Conservation (phyloP, 2,113 vertebrate genomes). For the Aegithalos caudatus region DNA sequence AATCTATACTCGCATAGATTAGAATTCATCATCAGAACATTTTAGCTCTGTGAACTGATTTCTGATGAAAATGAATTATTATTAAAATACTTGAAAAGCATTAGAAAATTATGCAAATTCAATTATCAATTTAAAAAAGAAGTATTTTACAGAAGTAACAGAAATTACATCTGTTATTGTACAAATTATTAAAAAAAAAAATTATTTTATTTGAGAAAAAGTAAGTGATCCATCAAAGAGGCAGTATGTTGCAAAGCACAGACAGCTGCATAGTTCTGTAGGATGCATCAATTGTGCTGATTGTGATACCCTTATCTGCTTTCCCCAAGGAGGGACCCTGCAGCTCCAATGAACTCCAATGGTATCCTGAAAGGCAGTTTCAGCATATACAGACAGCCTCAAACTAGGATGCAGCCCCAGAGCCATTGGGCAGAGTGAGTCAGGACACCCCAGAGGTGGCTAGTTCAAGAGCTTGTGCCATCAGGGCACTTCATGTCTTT, state of each 20-base stretch:
- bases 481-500: not conserved
- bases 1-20: not conserved
- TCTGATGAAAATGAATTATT: not conserved
- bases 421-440: not conserved
- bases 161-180: not conserved
- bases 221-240: not conserved
- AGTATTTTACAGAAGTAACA: not conserved
- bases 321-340: not conserved
- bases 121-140: not conserved
- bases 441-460: fast-evolving
- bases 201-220: not conserved
- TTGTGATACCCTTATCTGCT: not conserved
- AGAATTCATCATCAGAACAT: not conserved
- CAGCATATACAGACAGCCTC: not conserved
- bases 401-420: not conserved
- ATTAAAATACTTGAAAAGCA: not conserved
- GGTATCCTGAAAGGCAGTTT: not conserved
- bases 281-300: fast-evolving
- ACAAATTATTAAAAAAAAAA: fast-evolving
- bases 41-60: not conserved
- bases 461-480: not conserved
- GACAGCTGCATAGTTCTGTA: fast-evolving
- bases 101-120: not conserved
- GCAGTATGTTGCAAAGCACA: not conserved
- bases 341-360: fast-evolving